Evolutionary conservation across 1,140 invertebrate genomes (phyloP), one percentile per base, ranked within the genome.

Genomic region (Homarus americanus): DNA sequence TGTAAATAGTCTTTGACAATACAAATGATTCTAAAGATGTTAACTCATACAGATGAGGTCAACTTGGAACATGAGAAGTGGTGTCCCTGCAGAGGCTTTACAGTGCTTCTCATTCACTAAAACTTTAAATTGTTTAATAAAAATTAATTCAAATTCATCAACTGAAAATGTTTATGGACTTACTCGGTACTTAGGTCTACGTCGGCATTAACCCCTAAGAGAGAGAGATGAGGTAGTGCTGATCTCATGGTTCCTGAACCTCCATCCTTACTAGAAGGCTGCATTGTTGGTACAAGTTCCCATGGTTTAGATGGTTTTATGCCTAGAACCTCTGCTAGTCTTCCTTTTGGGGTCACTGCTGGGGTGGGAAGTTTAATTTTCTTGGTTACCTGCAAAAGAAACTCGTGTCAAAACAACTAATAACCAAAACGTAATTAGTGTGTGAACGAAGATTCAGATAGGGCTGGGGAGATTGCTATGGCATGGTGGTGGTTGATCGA

Each of bases 261-360:
- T 78, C 80, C 44, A 53, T 79, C 44, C 83, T 90, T 79, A 87
- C 76, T 40, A 32, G n/a, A 36, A 63, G 84, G 79, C 72, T 86
- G 66, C 91, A 91, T 85, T 72, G 69, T 69, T 76, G 83, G 69
- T 79, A 91, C 73, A 36, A 69, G 38, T 66, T 90, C 32, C 80
- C 82, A 87, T 53, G 79, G 91, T 89, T 91, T 87, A 28, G 78
- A 88, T 58, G 78, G 86, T 32, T 76, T 58, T 15, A 92, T 84
- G 9, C 91, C 91, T 17, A 92, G 73, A 28, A 83, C 91, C 28
- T 87, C 72, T 28, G 91, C 91, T 66, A 92, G 66, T 72, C 91
- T 83, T n/a, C 73, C 82, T 73, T 92, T 92, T 2, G 91, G 91
- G 7, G 91, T 92, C 78, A 83, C 80, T 34, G 83, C 73, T 38